phyloP scores from a whole-genome alignment of 2,113 vertebrate species.

The Salminus brasiliensis region DNA sequence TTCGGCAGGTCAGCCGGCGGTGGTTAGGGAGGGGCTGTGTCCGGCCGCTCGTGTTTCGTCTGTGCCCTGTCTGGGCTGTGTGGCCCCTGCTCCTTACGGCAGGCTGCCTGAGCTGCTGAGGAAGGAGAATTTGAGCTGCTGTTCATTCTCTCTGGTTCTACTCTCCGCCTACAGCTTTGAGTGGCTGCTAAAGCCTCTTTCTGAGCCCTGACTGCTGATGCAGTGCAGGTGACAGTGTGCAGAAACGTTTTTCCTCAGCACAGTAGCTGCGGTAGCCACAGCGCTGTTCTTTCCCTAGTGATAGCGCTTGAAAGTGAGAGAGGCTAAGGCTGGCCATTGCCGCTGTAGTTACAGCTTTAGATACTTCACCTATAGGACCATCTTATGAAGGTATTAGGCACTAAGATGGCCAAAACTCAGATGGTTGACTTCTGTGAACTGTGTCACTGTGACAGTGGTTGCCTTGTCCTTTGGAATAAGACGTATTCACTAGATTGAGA shows the following conservation, averaged over 20 bases:
- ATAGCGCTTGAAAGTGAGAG: neutral
- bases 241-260: constrained; percentile 25
- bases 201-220: constrained; percentile 2
- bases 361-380: neutral
- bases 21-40: constrained; percentile 1
- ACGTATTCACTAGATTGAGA: no score
- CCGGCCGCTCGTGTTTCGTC: constrained; percentile 26
- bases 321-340: neutral
- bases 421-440: no score
- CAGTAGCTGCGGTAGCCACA: constrained; percentile 32
- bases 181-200: constrained; percentile 8
- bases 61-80: constrained; percentile 7
- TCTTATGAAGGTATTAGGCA: neutral
- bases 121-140: constrained; percentile 32
- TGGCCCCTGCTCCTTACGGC: neutral
- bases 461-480: no score
- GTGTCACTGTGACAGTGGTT: no score
- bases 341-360: neutral
- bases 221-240: constrained; percentile 20
- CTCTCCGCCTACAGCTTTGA: neutral
- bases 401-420: no score
- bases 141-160: neutral
- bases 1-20: constrained; percentile 18
- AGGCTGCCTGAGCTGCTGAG: neutral
- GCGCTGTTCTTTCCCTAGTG: neutral